phyloP scores from a whole-genome alignment of 2,797 vertebrate genomes.

The Chrysolophus pictus region DNA sequence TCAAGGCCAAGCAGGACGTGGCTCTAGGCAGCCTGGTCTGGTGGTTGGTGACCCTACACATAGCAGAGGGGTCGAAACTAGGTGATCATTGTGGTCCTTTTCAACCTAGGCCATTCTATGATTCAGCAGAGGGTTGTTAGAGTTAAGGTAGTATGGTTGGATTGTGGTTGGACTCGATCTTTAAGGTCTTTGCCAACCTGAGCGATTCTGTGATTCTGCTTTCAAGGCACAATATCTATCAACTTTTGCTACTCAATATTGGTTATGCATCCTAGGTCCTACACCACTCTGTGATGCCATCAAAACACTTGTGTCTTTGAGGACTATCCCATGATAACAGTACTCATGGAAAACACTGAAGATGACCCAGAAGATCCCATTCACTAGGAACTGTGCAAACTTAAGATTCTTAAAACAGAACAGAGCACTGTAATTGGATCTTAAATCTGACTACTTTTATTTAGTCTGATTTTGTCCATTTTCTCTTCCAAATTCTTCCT shows the following conservation, averaged over 20 bases:
- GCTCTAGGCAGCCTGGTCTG: too few species aligned
- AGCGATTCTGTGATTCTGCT: background rate
- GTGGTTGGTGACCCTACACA: too few species aligned
- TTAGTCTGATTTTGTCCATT: background rate
- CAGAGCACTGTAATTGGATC: background rate
- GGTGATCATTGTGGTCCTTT: too few species aligned
- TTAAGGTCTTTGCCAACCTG: too few species aligned
- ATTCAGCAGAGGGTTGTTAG: too few species aligned
- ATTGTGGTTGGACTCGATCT: too few species aligned
- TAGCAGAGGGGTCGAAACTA: too few species aligned
- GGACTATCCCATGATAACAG: background rate
- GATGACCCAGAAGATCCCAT: background rate
- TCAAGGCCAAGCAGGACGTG: too few species aligned
- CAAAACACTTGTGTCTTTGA: background rate
- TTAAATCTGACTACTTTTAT: background rate
- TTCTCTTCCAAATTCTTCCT: background rate
- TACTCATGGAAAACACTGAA: background rate
- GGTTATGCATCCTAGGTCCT: background rate
- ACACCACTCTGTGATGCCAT: fast-evolving
- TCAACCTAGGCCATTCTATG: too few species aligned
- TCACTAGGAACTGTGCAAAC: fast-evolving
- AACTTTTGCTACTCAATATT: background rate
- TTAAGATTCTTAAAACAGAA: background rate
- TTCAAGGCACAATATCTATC: background rate
- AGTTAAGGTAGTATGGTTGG: too few species aligned